Conservation (phyloP, 2,888 invertebrate species). For the Nematopogon swammerdamellus region DNA sequence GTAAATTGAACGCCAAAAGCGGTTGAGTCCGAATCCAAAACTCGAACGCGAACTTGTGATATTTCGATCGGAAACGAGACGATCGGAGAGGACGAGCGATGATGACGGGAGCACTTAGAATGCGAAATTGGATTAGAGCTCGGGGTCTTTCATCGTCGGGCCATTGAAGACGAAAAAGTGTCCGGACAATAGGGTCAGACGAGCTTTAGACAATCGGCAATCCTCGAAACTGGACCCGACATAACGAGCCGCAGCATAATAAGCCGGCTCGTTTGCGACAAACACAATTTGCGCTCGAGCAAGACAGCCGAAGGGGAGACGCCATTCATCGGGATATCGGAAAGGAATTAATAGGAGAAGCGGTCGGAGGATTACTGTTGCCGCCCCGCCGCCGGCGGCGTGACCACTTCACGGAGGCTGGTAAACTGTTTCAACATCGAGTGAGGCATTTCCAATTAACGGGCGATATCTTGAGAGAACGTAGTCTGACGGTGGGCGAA, state of each 20-base stretch:
- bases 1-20: too few species aligned
- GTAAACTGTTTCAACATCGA: too few species aligned
- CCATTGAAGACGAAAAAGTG: not conserved
- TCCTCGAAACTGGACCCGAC: not conserved
- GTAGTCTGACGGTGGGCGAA: too few species aligned
- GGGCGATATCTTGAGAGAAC: too few species aligned
- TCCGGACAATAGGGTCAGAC: not conserved
- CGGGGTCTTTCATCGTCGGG: not conserved
- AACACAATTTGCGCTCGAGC: constrained; percentile 14
- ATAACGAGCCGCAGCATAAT: constrained; percentile 7
- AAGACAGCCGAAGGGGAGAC: not conserved
- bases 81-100: too few species aligned
- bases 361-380: too few species aligned
- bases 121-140: constrained; percentile 29
- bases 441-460: too few species aligned
- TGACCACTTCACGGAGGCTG: too few species aligned
- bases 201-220: not conserved
- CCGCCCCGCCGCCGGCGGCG: too few species aligned
- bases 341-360: not conserved
- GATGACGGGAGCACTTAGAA: constrained; percentile 25
- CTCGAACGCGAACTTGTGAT: too few species aligned
- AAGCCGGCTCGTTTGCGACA: constrained; percentile 23
- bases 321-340: not conserved
- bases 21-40: too few species aligned
- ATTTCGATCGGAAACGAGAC: too few species aligned